These are phyloP conservation scores for Parotocinclus haroldoi DNA, from an alignment of 2,797 vertebrate species.

Conservation along the genomic window DNA sequence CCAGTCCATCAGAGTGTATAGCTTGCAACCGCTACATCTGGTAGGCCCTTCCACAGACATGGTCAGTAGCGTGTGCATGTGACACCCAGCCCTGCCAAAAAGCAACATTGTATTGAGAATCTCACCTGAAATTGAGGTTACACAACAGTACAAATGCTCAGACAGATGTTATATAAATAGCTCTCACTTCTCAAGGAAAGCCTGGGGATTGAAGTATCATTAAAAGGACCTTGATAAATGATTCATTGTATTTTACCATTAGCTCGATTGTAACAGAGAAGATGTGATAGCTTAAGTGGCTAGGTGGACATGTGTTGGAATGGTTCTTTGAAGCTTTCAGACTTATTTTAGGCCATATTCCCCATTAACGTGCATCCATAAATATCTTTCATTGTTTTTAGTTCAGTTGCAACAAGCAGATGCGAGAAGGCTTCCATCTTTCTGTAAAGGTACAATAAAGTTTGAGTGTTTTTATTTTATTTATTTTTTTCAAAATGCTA, in stretches of 20 bases:
- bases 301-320: conserved; percentile 8
- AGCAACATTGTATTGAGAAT: no score
- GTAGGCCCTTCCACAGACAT: no score
- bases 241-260: conserved; percentile 43
- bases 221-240: conserved; percentile 40
- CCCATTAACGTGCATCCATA: conserved; percentile 26
- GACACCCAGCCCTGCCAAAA: no score
- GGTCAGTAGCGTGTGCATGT: no score
- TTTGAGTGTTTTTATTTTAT: conserved; percentile 3
- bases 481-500: no score
- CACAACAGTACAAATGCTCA: no score
- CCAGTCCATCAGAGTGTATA: no score
- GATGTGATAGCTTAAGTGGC: no score
- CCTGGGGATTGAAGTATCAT: background rate
- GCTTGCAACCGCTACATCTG: no score
- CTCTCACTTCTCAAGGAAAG: no score
- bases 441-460: conserved; percentile 46
- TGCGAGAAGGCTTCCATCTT: conserved; percentile 35
- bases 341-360: conserved; percentile 34
- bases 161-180: no score
- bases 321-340: conserved; percentile 27
- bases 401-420: conserved; percentile 46
- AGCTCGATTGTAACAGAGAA: conserved; percentile 20
- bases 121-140: no score
- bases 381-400: conserved; percentile 49